phyloP scores from a whole-genome alignment of 2,797 vertebrate genomes.

The Poecilia gillii region DNA sequence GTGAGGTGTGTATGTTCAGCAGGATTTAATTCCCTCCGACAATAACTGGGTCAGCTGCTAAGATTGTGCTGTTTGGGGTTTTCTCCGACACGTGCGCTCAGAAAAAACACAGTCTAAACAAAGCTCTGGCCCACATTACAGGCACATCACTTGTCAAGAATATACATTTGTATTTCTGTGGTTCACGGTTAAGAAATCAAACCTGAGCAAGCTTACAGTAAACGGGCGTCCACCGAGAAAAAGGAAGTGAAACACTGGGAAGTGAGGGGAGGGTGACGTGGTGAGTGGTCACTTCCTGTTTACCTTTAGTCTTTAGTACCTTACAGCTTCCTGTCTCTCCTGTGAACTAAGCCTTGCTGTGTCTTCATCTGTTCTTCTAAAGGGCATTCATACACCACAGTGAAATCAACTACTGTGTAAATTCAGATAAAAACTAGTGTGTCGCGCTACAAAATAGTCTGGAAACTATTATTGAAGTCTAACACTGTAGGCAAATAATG shows the following conservation, averaged over 20 bases:
- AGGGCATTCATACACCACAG: background rate
- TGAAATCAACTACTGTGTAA: background rate
- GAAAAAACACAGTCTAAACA: constrained; percentile 34
- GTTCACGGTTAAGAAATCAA: constrained; percentile 7
- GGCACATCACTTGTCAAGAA: constrained; percentile 20
- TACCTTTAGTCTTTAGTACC: constrained; percentile 32
- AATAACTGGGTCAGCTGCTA: constrained; percentile 54
- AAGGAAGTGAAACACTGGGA: constrained; percentile 59
- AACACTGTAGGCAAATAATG: background rate
- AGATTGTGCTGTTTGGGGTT: constrained; percentile 29
- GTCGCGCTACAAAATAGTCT: background rate
- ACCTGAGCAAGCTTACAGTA: constrained; percentile 24
- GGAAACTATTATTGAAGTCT: background rate
- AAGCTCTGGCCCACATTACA: constrained; percentile 48
- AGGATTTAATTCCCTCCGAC: constrained; percentile 56
- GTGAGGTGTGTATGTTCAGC: constrained; percentile 39
- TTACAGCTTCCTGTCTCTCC: constrained; percentile 16
- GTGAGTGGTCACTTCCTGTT: constrained; percentile 73
- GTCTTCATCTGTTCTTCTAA: background rate
- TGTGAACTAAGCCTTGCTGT: background rate
- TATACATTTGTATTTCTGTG: constrained; percentile 6
- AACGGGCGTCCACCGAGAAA: constrained; percentile 25
- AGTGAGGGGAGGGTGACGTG: constrained; percentile 26
- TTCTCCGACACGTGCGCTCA: constrained; percentile 23
- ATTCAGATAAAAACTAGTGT: background rate